phyloP scores from a whole-genome alignment of 2,888 invertebrate species.

The Lathronympha strigana region DNA sequence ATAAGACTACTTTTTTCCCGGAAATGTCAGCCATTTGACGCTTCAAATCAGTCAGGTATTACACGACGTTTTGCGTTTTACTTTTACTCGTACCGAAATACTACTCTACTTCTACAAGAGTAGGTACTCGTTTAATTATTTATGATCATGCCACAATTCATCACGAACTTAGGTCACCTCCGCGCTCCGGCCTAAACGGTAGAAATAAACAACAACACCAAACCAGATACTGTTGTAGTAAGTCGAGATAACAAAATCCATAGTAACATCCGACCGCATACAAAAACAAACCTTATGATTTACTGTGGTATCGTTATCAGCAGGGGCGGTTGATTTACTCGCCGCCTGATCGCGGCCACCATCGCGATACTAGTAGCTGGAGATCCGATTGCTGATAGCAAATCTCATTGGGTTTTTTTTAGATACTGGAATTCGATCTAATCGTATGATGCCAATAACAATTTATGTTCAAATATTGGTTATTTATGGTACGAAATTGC shows the following conservation, averaged over 20 bases:
- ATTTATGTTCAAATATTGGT: too few relatives aligned
- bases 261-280: constrained; percentile 39
- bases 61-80: too few relatives aligned
- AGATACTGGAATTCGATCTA: background rate
- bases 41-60: too few relatives aligned
- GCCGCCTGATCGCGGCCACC: constrained; percentile 53
- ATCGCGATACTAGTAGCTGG: constrained; percentile 33
- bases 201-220: constrained; percentile 11
- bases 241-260: constrained; percentile 22
- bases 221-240: constrained; percentile 6
- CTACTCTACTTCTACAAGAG: too few relatives aligned
- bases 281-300: constrained; percentile 78
- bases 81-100: too few relatives aligned
- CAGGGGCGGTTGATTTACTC: constrained; percentile 78
- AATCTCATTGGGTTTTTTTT: constrained; percentile 11
- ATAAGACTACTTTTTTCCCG: too few relatives aligned
- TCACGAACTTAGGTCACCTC: too few relatives aligned
- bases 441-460: background rate
- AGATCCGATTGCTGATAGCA: constrained; percentile 30
- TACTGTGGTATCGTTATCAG: constrained; percentile 71
- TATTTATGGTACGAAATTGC: too few relatives aligned
- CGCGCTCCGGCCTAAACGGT: too few relatives aligned
- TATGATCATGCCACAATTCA: too few relatives aligned
- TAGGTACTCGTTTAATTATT: too few relatives aligned
- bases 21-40: too few relatives aligned